Evolutionary conservation across 2,888 invertebrate species (phyloP).

Genomic region (Crocallis elinguaria): DNA sequence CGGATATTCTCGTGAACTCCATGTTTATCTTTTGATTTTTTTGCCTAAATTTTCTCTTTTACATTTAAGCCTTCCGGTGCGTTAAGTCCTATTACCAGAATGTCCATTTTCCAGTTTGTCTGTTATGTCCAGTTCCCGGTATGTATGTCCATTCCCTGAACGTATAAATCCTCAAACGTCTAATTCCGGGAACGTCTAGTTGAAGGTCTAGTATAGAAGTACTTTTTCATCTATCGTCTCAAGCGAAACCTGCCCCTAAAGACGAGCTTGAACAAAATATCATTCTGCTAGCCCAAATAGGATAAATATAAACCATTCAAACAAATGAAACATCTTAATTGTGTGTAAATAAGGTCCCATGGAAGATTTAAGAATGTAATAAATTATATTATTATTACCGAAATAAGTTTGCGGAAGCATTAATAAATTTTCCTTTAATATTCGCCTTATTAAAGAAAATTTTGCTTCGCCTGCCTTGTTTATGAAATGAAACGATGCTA

Average conservation of each 20-base stretch:
- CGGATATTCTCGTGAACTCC: too few species aligned
- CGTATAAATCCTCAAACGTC: too few species aligned
- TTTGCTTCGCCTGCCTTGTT: constrained; percentile 11
- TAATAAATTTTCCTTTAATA: constrained; percentile 32
- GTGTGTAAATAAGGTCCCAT: constrained; percentile 18
- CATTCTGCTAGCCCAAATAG: constrained; percentile 1
- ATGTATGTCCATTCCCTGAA: too few species aligned
- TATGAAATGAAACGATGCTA: constrained; percentile 14
- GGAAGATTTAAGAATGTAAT: constrained; percentile 24
- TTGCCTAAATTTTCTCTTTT: too few species aligned
- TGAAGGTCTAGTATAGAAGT: too few species aligned
- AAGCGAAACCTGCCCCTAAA: not conserved
- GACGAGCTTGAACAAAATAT: not conserved
- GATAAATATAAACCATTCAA: constrained; percentile 5
- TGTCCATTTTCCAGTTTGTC: too few species aligned
- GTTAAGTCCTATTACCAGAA: too few species aligned
- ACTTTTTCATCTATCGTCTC: too few species aligned
- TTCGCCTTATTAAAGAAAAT: constrained; percentile 21
- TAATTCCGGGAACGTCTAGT: too few species aligned
- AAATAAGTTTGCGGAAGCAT: constrained; percentile 26
- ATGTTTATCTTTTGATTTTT: too few species aligned
- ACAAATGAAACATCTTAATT: constrained; percentile 20
- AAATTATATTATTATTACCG: constrained; percentile 27
- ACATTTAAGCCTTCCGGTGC: too few species aligned
- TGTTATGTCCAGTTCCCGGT: too few species aligned